Percentiles rank a stretch among this genome's conserved stretches.
Evolutionary conservation across 2,888 invertebrate species (phyloP).

Genomic region (Ditula angustiorana): DNA sequence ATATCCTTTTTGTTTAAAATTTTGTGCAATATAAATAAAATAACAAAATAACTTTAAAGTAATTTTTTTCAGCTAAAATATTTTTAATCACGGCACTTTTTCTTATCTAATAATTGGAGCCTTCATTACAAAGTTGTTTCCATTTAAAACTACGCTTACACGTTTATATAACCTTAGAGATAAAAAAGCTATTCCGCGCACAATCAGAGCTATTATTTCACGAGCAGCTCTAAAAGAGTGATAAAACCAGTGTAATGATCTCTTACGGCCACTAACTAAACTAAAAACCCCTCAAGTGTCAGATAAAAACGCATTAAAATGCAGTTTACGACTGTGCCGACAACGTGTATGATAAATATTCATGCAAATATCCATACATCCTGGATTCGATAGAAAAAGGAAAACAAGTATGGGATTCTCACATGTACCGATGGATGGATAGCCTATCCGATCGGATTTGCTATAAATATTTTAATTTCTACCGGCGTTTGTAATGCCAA

Average conservation of each 20-base stretch:
- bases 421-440: constrained; percentile 37
- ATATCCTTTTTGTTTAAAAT: no score
- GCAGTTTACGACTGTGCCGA: constrained; percentile 73
- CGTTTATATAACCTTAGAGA: constrained; percentile 10
- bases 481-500: constrained; percentile 26
- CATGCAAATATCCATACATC: constrained; percentile 79
- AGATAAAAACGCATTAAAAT: constrained; percentile 81
- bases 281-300: constrained; percentile 53
- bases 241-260: constrained; percentile 31
- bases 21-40: no score
- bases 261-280: constrained; percentile 20
- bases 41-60: no score
- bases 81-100: background rate
- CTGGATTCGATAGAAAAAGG: constrained; percentile 77
- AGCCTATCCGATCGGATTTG: constrained; percentile 39
- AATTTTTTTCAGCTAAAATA: no score
- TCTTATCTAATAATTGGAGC: background rate
- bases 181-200: constrained; percentile 14
- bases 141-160: background rate
- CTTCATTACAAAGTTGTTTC: background rate
- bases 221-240: constrained; percentile 18
- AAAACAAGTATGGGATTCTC: constrained; percentile 43
- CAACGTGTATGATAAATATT: constrained; percentile 78
- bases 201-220: constrained; percentile 34
- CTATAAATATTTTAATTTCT: constrained; percentile 35